Evolutionary conservation across 2,797 vertebrate species (phyloP), one percentile per base, ranked within the genome.

Genomic region (Rhynchonycteris naso): DNA sequence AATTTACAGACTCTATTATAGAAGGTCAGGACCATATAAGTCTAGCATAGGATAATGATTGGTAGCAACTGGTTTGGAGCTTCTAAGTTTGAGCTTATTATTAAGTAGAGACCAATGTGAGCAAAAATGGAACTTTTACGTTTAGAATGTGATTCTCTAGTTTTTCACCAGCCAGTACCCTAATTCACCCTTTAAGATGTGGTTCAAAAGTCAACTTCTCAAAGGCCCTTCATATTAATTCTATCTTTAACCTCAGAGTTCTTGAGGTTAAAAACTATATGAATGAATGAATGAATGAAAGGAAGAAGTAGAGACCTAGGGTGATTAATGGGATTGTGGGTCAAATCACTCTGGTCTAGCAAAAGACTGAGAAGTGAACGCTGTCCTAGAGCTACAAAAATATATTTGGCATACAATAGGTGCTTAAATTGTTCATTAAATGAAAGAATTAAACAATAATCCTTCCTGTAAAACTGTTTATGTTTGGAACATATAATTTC

Each of bases 261-360:
- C 35, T 76, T 54, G 52, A 72, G 30, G 52, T 82, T 56, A 69
- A 93, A 91, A 63, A 10, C n/a, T 19, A 12, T 5, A 33, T 93
- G 69, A 96, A 92, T 68, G 93, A 93, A 92, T 79, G 88, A 54
- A 82, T 14, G 56, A 90, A 74, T 21, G 63, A 76, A 69, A 15
- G 15, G 30, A 59, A 88, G 12, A 19, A 66, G 33, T 52, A 30
- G 38, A 33, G 68, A 43, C 14, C 21, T 0, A 47, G 43, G 13
- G 59, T 43, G 22, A 83, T 84, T 19, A 68, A 79, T 2, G 14
- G 24, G 3, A 75, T 13, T 30, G 6, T 21, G 18, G 4, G 11
- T 72, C 16, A 13, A 47, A 69, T 58, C 8, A 5, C 59, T 85
- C 22, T 38, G 43, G 56, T 21, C 11, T 26, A 30, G 15, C 33